phyloP scores from a whole-genome alignment of 92 coral and sea anemone genomes.

The Chrysogorgia sp. region DNA sequence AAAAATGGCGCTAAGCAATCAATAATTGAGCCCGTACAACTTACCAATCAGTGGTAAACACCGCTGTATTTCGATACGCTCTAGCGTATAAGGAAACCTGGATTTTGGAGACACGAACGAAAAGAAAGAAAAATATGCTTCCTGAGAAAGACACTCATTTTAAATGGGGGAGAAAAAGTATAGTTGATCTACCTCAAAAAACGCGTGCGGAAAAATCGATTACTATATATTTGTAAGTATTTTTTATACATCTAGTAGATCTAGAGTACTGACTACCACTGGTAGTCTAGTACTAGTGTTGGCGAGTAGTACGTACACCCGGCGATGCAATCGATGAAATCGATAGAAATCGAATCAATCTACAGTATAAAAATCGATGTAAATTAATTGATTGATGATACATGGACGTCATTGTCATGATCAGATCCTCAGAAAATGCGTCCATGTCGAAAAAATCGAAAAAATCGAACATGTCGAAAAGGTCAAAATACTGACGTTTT shows the following conservation, averaged over 20 bases:
- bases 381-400: too few relatives aligned
- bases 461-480: too few relatives aligned
- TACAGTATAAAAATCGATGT: too few relatives aligned
- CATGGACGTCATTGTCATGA: too few relatives aligned
- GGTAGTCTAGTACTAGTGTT: not conserved
- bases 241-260: not conserved
- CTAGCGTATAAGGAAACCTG: not conserved
- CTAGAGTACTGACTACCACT: not conserved
- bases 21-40: not conserved
- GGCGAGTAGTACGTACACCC: too few relatives aligned
- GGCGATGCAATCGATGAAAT: too few relatives aligned
- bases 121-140: not conserved
- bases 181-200: not conserved
- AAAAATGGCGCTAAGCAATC: conserved; percentile 37
- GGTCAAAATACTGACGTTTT: too few relatives aligned
- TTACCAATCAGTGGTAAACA: not conserved
- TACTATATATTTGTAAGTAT: conserved; percentile 29
- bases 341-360: too few relatives aligned
- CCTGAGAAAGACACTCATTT: not conserved
- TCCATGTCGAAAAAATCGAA: too few relatives aligned
- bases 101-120: not conserved
- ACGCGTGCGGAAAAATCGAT: conserved; percentile 6
- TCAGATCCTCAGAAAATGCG: too few relatives aligned
- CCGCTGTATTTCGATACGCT: not conserved
- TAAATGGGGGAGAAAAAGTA: conserved; percentile 8